These are phyloP conservation scores for Dromaius novaehollandiae DNA, from an alignment of 2,113 vertebrate species.

Conservation along the genomic window DNA sequence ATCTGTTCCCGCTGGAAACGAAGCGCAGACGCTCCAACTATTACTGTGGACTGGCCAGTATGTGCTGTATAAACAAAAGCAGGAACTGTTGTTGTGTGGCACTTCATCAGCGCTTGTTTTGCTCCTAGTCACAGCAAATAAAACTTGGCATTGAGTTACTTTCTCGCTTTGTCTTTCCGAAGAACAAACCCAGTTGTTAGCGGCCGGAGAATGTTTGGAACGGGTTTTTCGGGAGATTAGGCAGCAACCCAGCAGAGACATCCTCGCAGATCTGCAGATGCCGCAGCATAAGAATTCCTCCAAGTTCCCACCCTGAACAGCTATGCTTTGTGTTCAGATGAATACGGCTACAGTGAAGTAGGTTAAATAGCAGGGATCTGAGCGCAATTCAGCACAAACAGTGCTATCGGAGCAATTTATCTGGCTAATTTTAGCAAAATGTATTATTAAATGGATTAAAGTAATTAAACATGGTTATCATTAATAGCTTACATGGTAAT, in stretches of 20 bases:
- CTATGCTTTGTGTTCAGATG: neutral
- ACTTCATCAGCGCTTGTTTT: neutral
- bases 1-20: neutral
- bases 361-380: neutral
- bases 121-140: neutral
- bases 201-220: neutral
- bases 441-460: constrained; percentile 7
- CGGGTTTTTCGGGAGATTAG: neutral
- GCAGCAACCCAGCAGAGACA: neutral
- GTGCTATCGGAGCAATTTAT: neutral
- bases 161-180: accelerated
- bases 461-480: constrained; percentile 6
- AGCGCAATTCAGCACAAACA: neutral
- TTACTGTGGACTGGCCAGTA: neutral
- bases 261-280: accelerated
- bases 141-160: neutral
- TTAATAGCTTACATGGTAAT: neutral
- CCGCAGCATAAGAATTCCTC: neutral
- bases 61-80: neutral
- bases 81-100: neutral
- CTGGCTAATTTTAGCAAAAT: neutral
- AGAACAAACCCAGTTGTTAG: neutral
- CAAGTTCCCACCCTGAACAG: accelerated
- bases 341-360: neutral
- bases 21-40: accelerated